phyloP scores from a whole-genome alignment of 2,113 vertebrate species.

The Columba livia region DNA sequence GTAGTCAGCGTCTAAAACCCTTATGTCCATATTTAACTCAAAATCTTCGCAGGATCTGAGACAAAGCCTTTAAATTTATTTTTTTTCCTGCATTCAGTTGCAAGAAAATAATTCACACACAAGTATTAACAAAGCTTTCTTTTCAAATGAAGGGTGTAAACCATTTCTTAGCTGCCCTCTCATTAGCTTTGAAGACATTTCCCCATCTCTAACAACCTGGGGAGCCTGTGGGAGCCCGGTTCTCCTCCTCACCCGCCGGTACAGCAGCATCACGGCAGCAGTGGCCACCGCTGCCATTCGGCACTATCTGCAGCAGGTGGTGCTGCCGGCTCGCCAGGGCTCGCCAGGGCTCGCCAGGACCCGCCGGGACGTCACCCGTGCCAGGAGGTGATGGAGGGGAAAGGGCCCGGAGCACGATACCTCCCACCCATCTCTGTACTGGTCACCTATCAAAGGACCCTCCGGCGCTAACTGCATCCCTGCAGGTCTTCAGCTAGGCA shows the following conservation, averaged over 20 bases:
- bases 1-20: not conserved
- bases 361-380: accelerated
- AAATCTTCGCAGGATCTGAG: not conserved
- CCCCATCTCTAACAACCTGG: accelerated
- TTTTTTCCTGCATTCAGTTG: not conserved
- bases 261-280: accelerated
- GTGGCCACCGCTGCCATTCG: not conserved
- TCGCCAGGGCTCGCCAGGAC: not conserved
- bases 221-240: not conserved
- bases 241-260: no score
- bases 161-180: no score
- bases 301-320: constrained; percentile 33
- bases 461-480: not conserved
- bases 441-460: accelerated
- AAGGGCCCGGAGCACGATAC: accelerated
- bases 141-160: not conserved
- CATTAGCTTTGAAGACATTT: accelerated
- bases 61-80: not conserved
- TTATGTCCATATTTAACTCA: not conserved
- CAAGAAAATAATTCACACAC: not conserved
- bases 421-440: accelerated
- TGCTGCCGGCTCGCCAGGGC: constrained; percentile 4
- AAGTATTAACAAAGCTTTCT: not conserved
- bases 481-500: not conserved
- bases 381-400: accelerated